Conservation (phyloP, 2,888 invertebrate genomes). For the Drosophila conformis region DNA sequence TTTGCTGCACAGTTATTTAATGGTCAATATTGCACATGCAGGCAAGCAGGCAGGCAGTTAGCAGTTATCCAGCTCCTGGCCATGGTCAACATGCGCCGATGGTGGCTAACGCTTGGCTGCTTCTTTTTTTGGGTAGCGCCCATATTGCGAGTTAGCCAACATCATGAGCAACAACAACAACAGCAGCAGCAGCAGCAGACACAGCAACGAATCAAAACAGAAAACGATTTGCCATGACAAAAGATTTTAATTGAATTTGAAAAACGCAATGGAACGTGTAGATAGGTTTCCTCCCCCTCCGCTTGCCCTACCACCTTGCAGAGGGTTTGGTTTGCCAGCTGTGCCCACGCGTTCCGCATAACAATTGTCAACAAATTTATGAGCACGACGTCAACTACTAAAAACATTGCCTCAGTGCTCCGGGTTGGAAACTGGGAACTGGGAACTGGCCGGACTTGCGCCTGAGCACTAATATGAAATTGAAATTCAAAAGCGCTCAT, state of each 20-base stretch:
- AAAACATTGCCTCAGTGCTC: conserved; percentile 34
- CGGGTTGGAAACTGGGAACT: conserved; percentile 1
- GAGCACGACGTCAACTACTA: conserved; percentile 66
- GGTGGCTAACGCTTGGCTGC: conserved; percentile 58
- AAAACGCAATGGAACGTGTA: conserved; percentile 75
- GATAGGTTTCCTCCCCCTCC: conserved; percentile 21
- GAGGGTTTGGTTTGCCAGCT: conserved; percentile 61
- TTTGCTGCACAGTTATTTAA: conserved; percentile 43
- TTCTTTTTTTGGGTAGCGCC: conserved; percentile 47
- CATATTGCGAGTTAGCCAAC: conserved; percentile 33
- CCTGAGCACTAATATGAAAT: conserved; percentile 36
- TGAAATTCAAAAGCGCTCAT: conserved; percentile 59
- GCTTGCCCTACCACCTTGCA: neutral
- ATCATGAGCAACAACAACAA: conserved; percentile 42
- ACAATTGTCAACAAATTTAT: conserved; percentile 79
- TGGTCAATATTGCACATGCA: conserved; percentile 32
- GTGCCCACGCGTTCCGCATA: conserved; percentile 74
- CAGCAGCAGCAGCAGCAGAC: neutral
- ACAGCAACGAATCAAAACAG: conserved; percentile 49
- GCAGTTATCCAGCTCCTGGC: conserved; percentile 34
- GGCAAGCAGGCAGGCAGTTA: too few relatives aligned
- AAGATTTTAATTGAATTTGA: conserved; percentile 80
- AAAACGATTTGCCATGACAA: conserved; percentile 63
- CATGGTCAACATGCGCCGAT: conserved; percentile 64
- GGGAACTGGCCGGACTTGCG: conserved; percentile 19